Conservation (phyloP, 2,797 vertebrate genomes). For the Acipenser oxyrinchus region DNA sequence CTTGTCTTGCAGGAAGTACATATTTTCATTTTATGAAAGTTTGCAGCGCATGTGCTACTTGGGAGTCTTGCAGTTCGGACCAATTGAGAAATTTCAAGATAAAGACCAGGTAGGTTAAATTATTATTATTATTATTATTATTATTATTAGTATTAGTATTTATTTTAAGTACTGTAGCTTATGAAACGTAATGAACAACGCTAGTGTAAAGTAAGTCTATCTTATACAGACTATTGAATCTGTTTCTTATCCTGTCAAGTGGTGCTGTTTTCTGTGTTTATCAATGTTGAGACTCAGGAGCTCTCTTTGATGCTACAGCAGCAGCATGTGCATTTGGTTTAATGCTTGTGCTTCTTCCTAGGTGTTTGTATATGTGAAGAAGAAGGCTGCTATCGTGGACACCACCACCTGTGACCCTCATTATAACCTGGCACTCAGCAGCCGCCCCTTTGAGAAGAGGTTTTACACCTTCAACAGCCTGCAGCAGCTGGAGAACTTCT, state of each 20-base stretch:
- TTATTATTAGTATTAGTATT: too few species aligned
- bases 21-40: slow-evolving; percentile 77
- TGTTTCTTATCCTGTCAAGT: background rate
- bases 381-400: slow-evolving; percentile 72
- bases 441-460: slow-evolving; percentile 74
- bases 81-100: slow-evolving; percentile 83
- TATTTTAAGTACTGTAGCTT: background rate
- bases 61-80: slow-evolving; percentile 89
- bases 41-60: slow-evolving; percentile 82
- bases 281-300: background rate
- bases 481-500: slow-evolving; percentile 83
- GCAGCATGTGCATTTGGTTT: background rate
- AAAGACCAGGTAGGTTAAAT: slow-evolving; percentile 78
- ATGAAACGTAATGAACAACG: too few species aligned
- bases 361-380: slow-evolving; percentile 81
- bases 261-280: background rate
- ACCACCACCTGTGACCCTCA: slow-evolving; percentile 86
- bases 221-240: too few species aligned
- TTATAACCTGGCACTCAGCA: slow-evolving; percentile 77
- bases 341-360: slow-evolving; percentile 32
- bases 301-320: background rate
- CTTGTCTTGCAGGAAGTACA: slow-evolving; percentile 67
- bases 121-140: background rate
- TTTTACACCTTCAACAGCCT: slow-evolving; percentile 61
- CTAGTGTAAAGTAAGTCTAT: too few species aligned